Evolutionary conservation across 2,113 vertebrate species (phyloP), one percentile per base, ranked within the genome.

Genomic region (Scolopax mira): DNA sequence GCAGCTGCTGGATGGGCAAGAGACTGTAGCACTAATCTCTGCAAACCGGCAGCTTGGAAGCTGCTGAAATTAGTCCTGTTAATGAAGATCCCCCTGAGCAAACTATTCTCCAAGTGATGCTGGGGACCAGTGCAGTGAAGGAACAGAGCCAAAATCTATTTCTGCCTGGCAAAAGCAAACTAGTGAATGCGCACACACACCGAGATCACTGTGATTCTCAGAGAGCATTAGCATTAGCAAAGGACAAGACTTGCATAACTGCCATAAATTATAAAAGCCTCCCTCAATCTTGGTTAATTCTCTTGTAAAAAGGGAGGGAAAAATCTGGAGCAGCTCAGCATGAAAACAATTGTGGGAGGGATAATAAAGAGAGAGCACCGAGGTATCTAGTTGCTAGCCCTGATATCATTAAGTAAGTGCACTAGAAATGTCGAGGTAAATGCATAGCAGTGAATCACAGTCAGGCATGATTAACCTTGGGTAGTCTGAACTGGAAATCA

Each of bases 201-300:
- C 0, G 8, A 62, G 67, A 65, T 64, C 0, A 0, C 71, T 78
- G 79, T 1, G 30, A 78, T 64, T 80, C 65, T 93, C 82, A 51
- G 35, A 70, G 79, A 80, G 22, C 51, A 85, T 67, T 78, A 80
- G 22, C 51, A 85, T 67, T 78, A 85, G 54, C 55, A 65, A 85
- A 94, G 92, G 92, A 95, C 94, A 95, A 96, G 94, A 93, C 93
- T 86, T 88, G 75, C 79, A 74, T 66, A 91, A 91, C 94, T 94
- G 91, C 85, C 90, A 96, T 96, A 95, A 95, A 96, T 96, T 93
- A 90, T 88, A 90, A 93, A 95, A 95, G 79, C 79, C 85, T 96
- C 93, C 94, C 85, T 96, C 92, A 93, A 88, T 95, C 93, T 94
- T 91, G 37, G 93, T 91, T 96, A 97, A 97, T 95, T 96, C 88